Percentiles rank a stretch among this genome's conserved stretches.
Evolutionary conservation across 2,797 vertebrate species (phyloP).

Genomic region (Micropoecilia bifurca): DNA sequence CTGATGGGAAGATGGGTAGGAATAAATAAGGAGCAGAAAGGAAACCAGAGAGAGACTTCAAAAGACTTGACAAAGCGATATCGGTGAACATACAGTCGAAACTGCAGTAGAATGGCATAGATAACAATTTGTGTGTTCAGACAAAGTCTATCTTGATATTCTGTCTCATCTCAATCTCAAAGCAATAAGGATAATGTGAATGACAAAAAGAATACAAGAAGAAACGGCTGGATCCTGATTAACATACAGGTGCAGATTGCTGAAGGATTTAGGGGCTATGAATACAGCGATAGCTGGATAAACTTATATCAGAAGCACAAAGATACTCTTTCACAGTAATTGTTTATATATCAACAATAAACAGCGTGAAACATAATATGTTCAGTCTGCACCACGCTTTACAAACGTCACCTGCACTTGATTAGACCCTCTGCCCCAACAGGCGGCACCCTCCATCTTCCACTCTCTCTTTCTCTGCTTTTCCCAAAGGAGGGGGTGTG

Average conservation of each 20-base stretch:
- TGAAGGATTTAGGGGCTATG: not conserved
- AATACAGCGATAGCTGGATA: not conserved
- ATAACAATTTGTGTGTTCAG: not conserved
- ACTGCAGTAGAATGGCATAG: not conserved
- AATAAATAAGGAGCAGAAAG: not conserved
- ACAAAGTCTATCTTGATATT: not conserved
- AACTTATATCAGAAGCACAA: not conserved
- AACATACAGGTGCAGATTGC: not conserved
- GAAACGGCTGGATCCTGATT: not conserved
- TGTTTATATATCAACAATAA: not conserved
- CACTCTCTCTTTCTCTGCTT: conserved; percentile 33
- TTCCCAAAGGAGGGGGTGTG: conserved; percentile 11
- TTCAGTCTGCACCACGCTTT: not conserved
- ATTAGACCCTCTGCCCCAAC: conserved; percentile 48
- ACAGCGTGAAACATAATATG: conserved; percentile 2
- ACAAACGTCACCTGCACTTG: conserved; percentile 36
- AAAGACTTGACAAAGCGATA: not conserved
- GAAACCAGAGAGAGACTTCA: not conserved
- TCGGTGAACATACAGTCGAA: not conserved
- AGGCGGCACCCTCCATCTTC: conserved; percentile 58
- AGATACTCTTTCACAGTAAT: not conserved
- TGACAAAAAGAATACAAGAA: not conserved
- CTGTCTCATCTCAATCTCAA: not conserved
- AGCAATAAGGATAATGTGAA: not conserved
- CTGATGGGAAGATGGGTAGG: not conserved